Evolutionary conservation across 2,797 vertebrate genomes (phyloP), one percentile per base, ranked within the genome.

Genomic region (Acridotheres tristis): DNA sequence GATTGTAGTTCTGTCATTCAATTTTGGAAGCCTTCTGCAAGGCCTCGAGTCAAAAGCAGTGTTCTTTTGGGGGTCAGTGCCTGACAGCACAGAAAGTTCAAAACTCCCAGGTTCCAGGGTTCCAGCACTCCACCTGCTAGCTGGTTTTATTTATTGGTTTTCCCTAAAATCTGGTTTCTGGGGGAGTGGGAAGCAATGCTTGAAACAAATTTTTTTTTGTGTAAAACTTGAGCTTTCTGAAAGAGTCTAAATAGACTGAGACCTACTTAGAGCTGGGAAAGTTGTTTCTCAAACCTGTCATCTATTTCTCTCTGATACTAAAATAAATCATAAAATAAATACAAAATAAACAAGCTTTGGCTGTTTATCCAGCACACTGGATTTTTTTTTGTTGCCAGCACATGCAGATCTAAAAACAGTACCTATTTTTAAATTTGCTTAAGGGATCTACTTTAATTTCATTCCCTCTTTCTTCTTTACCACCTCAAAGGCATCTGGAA

Each of bases 141-240:
- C 65, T 15, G 2, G 5, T 8, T 8, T 3, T 3, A 0, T 4
- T 32, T 14, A 0, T 1, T 40, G 18, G 7, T 30, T 34, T 65
- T 9, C 7, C 36, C 19, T 10, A 1, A 2, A 15, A 45, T 32
- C 10, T 40, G 40, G 1, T 29, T 61, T 65, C 66, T 6, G 8
- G 27, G 51, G 10, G 19, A 15, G 40, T 4, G 30, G 36, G 20
- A 40, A 34, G 51, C 67, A 7, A 5, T 0, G 1, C 3, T 22
- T 29, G 15, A 3, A n/a, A 47, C 2, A 1, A 38, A 1, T 23
- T 22, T 34, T 34, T 34, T 34, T 34, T 34, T 34, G 34, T 34
- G 34, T 34, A 34, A 34, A 34, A 34, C 34, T 6, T 1, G 25
- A 23, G 14, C 48, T 57, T 40, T 42, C 14, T 42, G 29, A 13